Evolutionary conservation across 2,113 vertebrate species (phyloP), one percentile per base, ranked within the genome.

Genomic region (Elephas maximus): DNA sequence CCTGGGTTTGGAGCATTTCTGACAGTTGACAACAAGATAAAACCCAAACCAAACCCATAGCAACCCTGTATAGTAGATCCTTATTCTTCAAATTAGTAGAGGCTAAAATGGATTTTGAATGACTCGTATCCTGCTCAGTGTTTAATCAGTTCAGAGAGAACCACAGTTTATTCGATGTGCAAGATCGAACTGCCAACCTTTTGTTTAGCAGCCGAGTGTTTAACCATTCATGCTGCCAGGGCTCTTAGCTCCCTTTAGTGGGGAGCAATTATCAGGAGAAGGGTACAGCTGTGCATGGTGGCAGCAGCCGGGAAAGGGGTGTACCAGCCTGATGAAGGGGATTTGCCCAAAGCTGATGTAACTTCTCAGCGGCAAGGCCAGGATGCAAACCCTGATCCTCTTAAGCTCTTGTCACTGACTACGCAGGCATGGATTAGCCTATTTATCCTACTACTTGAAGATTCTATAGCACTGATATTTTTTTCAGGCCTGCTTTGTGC

Each of bases 1-100:
- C 37, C 41, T 76, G 76, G 33, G 37, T 88, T 92, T 93, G 48
- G n/a, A 79, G 44, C 82, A 80, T 24, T 86, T 83, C 73, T 91
- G 48, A 28, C 9, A n/a, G 60, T 84, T 78, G 45, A 48, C 48
- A 73, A 69, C 37, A 41, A 26, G 48, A 76, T 41, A 37, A 37
- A 37, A 37, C 37, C 37, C 37, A 37, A 37, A 37, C 37, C 37
- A 37, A 37, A 37, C 37, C 37, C 37, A 37, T 37, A 37, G 37
- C 37, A 37, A 37, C 37, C 37, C 37, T 37, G 37, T 37, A 37
- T 37, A 93, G 82, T 67, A 48, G 81, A 79, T 82, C 17, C 7
- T 9, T 76, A 45, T 77, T 74, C 62, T 67, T 37, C 33, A 44
- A 45, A 62, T 48, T 37, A 73, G 8, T 78, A 30, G 45, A 60